A percentile compares a stretch with the other conserved stretches of the same genome.
Evolutionary conservation across 1,140 invertebrate genomes (phyloP).

Genomic region (Achatina immaculata): DNA sequence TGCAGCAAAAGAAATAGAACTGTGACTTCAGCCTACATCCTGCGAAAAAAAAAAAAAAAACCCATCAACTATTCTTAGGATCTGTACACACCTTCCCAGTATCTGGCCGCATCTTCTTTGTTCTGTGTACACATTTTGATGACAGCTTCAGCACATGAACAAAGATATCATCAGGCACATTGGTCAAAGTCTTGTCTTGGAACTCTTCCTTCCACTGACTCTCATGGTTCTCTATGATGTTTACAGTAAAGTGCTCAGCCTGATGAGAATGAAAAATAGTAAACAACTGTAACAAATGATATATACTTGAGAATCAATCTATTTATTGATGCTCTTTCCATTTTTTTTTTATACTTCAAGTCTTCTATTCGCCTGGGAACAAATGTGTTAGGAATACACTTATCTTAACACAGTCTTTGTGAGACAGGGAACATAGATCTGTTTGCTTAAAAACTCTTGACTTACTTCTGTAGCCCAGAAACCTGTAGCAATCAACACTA

Average conservation of each 20-base stretch:
- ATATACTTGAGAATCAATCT: neutral
- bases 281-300: neutral
- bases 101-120: slow-evolving; percentile 6
- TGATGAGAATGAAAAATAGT: neutral
- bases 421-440: no score
- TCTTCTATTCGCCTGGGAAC: no score
- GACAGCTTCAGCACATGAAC: neutral
- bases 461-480: no score
- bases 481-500: no score
- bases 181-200: slow-evolving; percentile 9
- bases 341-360: no score
- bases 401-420: no score
- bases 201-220: neutral
- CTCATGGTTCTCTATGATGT: neutral
- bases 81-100: slow-evolving; percentile 6
- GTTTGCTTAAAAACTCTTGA: no score
- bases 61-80: neutral
- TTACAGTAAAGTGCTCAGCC: neutral
- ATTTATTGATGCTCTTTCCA: neutral
- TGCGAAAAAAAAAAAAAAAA: no score
- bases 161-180: slow-evolving; percentile 14
- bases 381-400: no score
- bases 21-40: no score
- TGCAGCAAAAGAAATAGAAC: no score
- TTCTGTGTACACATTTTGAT: neutral